A percentile compares a stretch with the other conserved stretches of the same genome.
These are phyloP conservation scores for Phenacoccus solenopsis DNA, from an alignment of 1,140 invertebrate species.

Conservation along the genomic window DNA sequence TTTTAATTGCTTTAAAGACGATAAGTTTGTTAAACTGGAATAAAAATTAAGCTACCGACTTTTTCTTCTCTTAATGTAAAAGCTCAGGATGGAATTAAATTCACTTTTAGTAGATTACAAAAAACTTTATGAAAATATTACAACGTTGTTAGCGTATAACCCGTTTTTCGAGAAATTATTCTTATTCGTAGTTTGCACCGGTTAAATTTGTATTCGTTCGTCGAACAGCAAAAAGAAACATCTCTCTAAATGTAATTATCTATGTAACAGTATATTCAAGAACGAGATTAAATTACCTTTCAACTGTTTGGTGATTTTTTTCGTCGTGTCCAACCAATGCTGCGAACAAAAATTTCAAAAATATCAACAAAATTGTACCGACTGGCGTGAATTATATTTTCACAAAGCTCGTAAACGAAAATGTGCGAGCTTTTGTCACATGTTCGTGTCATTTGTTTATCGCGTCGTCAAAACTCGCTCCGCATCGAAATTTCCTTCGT, in stretches of 20 bases:
- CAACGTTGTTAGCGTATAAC: conserved; percentile 1
- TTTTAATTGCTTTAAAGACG: conserved; percentile 16
- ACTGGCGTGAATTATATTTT: neutral
- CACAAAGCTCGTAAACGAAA: neutral
- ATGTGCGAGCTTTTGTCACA: neutral
- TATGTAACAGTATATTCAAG: neutral
- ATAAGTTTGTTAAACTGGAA: conserved; percentile 17
- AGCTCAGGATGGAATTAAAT: neutral
- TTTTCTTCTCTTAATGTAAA: no score
- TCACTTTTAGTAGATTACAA: conserved; percentile 8
- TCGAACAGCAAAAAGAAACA: neutral
- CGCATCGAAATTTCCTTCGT: no score
- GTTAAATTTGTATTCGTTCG: no score
- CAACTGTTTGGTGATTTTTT: conserved; percentile 67
- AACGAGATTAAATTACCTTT: conserved; percentile 38
- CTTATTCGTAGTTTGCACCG: no score
- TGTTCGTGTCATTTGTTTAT: neutral
- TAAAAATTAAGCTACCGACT: conserved; percentile 6
- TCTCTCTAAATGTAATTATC: neutral
- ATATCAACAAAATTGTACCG: neutral
- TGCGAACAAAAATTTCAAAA: conserved; percentile 38
- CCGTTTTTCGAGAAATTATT: neutral
- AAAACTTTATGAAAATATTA: conserved; percentile 7
- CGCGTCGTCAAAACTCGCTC: neutral
- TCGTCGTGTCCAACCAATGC: conserved; percentile 82